Evolutionary conservation across 2,797 vertebrate species (phyloP).

Genomic region (Coregonus sp.): DNA sequence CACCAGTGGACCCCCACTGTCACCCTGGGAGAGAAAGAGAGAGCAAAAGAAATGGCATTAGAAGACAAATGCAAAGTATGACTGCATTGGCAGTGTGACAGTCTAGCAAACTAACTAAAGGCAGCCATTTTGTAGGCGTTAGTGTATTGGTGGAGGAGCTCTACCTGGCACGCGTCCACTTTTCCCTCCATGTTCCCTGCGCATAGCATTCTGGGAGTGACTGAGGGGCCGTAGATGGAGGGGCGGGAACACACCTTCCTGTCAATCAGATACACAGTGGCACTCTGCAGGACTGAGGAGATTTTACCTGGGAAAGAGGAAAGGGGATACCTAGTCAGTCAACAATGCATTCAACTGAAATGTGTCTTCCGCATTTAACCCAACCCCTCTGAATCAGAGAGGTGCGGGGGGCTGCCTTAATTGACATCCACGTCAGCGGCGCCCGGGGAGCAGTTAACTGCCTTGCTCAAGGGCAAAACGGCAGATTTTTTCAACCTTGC

Average conservation of each 20-base stretch:
- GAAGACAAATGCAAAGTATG: neutral
- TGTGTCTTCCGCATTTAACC: too few species aligned
- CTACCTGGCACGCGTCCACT: slow-evolving; percentile 91
- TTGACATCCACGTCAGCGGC: too few species aligned
- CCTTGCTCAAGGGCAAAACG: neutral
- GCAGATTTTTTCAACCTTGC: slow-evolving; percentile 72
- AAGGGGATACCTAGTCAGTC: neutral
- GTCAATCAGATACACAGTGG: slow-evolving; percentile 64
- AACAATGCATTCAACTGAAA: neutral
- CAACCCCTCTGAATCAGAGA: too few species aligned
- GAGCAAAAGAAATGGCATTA: neutral
- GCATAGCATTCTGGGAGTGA: slow-evolving; percentile 85
- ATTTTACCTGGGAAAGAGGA: slow-evolving; percentile 52
- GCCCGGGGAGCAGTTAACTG: too few species aligned
- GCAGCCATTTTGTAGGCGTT: neutral
- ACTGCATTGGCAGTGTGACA: neutral
- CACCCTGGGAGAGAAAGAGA: slow-evolving; percentile 74
- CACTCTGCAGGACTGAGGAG: slow-evolving; percentile 82
- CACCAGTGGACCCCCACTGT: slow-evolving; percentile 92
- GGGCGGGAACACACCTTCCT: slow-evolving; percentile 69
- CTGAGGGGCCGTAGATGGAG: slow-evolving; percentile 68
- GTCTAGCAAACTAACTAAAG: neutral
- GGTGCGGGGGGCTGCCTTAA: too few species aligned
- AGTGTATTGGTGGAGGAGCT: neutral
- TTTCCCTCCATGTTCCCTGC: slow-evolving; percentile 79